Conservation (phyloP, 2,888 invertebrate species). For the Apotomis turbidana region DNA sequence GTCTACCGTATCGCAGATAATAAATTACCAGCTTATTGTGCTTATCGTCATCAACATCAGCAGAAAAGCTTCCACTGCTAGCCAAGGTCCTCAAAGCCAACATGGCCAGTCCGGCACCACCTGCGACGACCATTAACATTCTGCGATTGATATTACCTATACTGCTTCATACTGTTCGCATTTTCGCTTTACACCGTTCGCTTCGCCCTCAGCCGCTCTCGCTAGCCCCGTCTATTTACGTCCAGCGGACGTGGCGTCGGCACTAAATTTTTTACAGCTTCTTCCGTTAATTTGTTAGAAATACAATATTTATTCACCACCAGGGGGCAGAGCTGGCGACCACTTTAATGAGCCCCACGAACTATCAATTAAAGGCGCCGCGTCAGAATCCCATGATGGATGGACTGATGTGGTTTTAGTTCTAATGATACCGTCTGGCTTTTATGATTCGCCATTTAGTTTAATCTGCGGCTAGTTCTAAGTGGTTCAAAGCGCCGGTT, state of each 20-base stretch:
- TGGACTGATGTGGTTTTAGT: constrained; percentile 55
- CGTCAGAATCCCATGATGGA: constrained; percentile 57
- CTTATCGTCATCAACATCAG: too few species aligned
- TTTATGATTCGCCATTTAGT: constrained; percentile 48
- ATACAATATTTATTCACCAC: constrained; percentile 76
- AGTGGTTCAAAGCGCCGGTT: constrained; percentile 50
- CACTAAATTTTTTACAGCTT: constrained; percentile 58
- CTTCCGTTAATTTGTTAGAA: constrained; percentile 77
- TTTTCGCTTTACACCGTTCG: neutral
- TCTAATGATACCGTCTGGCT: constrained; percentile 52
- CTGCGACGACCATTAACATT: too few species aligned
- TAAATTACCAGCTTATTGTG: too few species aligned
- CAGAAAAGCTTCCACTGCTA: too few species aligned
- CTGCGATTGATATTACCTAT: too few species aligned
- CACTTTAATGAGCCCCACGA: constrained; percentile 70
- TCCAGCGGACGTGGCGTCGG: constrained; percentile 48
- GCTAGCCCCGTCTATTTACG: constrained; percentile 46
- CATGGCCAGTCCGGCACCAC: too few species aligned
- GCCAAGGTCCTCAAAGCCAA: too few species aligned
- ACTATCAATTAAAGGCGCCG: constrained; percentile 79
- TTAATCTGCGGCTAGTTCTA: constrained; percentile 52
- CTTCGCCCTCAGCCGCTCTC: constrained; percentile 18
- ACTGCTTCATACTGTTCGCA: too few species aligned
- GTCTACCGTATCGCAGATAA: too few species aligned
- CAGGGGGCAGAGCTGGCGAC: constrained; percentile 58